Evolutionary conservation across 1,140 invertebrate species (phyloP).

Genomic region (Sitobion miscanthi): DNA sequence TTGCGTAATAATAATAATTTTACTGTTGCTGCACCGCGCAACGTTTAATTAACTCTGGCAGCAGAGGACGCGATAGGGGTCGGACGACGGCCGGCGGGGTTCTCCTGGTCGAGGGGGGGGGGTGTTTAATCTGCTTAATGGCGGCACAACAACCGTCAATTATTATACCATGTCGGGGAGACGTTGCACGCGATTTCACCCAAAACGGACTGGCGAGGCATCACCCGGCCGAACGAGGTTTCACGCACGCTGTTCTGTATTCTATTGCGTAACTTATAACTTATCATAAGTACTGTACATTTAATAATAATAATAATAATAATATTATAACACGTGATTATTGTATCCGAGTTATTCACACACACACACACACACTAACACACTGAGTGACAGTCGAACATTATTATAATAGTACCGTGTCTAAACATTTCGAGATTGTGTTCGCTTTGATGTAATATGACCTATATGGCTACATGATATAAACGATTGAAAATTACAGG

Average conservation of each 20-base stretch:
- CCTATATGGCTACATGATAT: not conserved
- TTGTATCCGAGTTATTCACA: not conserved
- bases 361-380: not conserved
- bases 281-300: not conserved
- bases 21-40: not conserved
- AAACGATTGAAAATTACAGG: conserved; percentile 12
- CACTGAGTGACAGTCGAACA: not conserved
- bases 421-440: not conserved
- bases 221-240: not conserved
- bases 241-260: not conserved
- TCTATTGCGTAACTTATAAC: not conserved
- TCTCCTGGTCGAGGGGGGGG: not conserved
- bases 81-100: not conserved
- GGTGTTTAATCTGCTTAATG: conserved; percentile 53
- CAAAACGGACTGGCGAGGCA: not conserved
- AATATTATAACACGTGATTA: not conserved
- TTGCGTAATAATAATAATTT: not conserved
- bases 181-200: conserved; percentile 44
- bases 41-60: conserved; percentile 47
- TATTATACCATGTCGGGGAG: conserved; percentile 31
- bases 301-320: not conserved
- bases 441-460: not conserved
- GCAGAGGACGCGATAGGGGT: not conserved
- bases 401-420: not conserved
- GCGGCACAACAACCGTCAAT: conserved; percentile 48